Conservation (phyloP, 2,888 invertebrate genomes). For the Mythimna vitellina region DNA sequence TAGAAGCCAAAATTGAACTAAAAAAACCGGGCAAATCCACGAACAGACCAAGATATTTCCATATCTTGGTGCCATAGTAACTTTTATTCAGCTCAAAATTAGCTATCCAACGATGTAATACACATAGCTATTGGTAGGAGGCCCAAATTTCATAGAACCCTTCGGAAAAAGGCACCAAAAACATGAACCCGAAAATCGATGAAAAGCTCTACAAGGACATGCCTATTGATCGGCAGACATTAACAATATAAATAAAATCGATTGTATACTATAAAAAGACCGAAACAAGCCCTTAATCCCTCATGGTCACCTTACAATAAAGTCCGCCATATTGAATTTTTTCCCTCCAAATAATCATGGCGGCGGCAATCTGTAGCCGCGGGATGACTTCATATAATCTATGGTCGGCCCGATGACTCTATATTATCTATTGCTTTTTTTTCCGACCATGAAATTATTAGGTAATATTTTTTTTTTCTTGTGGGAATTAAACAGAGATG, state of each 20-base stretch:
- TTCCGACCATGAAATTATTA: constrained; percentile 70
- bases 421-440: constrained; percentile 83
- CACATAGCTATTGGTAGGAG: too few relatives aligned
- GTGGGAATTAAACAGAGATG: constrained; percentile 59
- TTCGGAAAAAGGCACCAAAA: too few relatives aligned
- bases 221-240: neutral
- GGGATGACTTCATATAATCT: constrained; percentile 89
- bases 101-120: too few relatives aligned
- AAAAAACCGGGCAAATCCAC: too few relatives aligned
- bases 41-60: too few relatives aligned
- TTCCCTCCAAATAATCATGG: constrained; percentile 79
- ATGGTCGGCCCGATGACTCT: constrained; percentile 85
- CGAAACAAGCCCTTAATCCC: constrained; percentile 31
- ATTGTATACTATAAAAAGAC: constrained; percentile 6
- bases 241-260: constrained; percentile 4
- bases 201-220: neutral
- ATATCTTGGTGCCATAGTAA: too few relatives aligned
- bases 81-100: too few relatives aligned
- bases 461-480: constrained; percentile 64
- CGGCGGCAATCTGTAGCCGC: constrained; percentile 79
- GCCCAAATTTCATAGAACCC: too few relatives aligned
- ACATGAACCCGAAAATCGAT: neutral
- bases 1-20: too few relatives aligned
- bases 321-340: constrained; percentile 83
- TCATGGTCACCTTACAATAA: constrained; percentile 71